These are phyloP conservation scores for Nannoperca australis DNA, from an alignment of 2,797 vertebrate species.

Conservation along the genomic window DNA sequence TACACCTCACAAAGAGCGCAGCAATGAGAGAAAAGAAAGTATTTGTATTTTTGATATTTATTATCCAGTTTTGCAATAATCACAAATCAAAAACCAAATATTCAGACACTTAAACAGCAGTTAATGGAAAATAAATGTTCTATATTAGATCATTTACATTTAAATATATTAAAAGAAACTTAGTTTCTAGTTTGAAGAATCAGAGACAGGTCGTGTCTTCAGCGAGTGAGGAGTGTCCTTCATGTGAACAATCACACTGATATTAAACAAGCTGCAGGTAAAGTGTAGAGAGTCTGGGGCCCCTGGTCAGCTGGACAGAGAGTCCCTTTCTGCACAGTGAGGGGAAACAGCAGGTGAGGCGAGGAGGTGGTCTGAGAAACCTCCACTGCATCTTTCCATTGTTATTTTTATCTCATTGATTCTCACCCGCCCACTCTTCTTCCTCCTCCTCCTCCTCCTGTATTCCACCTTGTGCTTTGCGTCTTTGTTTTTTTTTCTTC, in stretches of 20 bases:
- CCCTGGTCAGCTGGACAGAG: not conserved
- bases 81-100: not conserved
- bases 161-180: too few species aligned
- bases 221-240: not conserved
- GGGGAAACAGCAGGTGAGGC: slow-evolving; percentile 46
- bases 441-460: not conserved
- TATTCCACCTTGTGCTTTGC: not conserved
- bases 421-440: slow-evolving; percentile 15
- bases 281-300: not conserved
- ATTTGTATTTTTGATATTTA: not conserved
- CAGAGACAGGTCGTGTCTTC: not conserved
- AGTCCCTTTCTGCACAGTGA: slow-evolving; percentile 11
- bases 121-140: not conserved
- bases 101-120: not conserved
- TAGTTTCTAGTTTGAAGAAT: not conserved
- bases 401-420: slow-evolving; percentile 67
- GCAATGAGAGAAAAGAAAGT: too few species aligned
- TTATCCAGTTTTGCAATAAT: not conserved
- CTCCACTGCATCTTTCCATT: slow-evolving; percentile 51
- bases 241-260: not conserved
- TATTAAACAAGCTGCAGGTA: not conserved
- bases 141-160: too few species aligned
- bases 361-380: slow-evolving; percentile 61
- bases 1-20: not conserved
- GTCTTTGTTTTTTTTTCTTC: slow-evolving; percentile 8